Evolutionary conservation across 2,888 invertebrate genomes (phyloP), one percentile per base, ranked within the genome.

Genomic region (Conchocele bisecta): DNA sequence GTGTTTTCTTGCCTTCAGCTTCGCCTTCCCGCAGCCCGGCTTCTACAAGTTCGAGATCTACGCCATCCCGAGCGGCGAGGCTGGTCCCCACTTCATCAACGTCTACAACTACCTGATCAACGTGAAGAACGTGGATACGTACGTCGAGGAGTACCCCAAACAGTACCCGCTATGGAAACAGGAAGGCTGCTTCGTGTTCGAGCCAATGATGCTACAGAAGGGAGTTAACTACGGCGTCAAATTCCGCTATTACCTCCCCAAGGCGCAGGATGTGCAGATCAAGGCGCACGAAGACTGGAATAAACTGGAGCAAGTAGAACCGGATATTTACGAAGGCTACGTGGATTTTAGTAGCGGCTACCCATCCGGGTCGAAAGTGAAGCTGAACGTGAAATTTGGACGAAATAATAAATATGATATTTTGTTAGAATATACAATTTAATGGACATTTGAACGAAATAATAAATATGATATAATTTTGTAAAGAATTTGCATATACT

Each of bases 1-100:
- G n/a, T n/a, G n/a, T n/a, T n/a, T n/a, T n/a, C n/a, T n/a, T n/a
- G n/a, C n/a, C n/a, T n/a, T n/a, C 57, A 81, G 77, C 39, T 79
- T 87, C 56, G 79, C 84, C 13, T 82, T 85, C 0, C 79, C 87
- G 0, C 54, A 68, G 22, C 56, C 82, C 3, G 88, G 88, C 6
- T 88, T 84, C 63, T 88, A 84, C 69, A 88, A 88, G 64, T 83
- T 86, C 41, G 86, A 88, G 60, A 81, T 88, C 28, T 87, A 86
- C 71, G 88, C 86, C 17, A 69, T 86, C 15, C 88, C 86, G 1
- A 53, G 65, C 24, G 76, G 77, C 15, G 83, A 86, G 41, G 88
- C 86, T 4, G 88, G 88, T 13, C 86, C 86, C 7, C 75, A 84
- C 31, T 81, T 88, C 72, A 79, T 86, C 28, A 82, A 84, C 26